Conservation (phyloP, 2,888 invertebrate genomes). For the Luperina testacea region DNA sequence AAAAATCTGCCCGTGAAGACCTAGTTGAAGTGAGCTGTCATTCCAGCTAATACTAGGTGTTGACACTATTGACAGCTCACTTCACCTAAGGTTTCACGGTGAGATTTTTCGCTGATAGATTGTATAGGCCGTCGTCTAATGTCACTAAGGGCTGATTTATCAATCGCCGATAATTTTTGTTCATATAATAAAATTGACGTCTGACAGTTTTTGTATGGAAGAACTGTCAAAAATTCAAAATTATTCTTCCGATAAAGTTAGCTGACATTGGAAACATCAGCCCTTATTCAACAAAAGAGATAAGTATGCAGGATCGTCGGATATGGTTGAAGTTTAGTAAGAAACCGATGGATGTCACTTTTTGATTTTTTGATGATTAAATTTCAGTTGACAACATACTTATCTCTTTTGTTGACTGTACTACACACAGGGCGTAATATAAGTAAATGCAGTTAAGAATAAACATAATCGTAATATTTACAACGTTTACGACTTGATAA, state of each 20-base stretch:
- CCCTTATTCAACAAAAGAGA: too few relatives aligned
- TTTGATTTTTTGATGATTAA: too few relatives aligned
- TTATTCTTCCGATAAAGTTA: too few relatives aligned
- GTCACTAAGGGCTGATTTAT: background rate
- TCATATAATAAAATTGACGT: too few relatives aligned
- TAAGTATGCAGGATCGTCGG: too few relatives aligned
- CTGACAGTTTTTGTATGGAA: too few relatives aligned
- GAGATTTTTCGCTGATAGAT: background rate
- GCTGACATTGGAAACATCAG: too few relatives aligned
- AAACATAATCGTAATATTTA: background rate
- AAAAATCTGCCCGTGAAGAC: background rate
- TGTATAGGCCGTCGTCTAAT: background rate
- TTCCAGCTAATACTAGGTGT: background rate
- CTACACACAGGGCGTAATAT: background rate
- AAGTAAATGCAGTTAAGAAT: background rate
- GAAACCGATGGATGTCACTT: too few relatives aligned
- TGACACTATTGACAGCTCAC: background rate
- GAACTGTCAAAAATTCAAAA: too few relatives aligned
- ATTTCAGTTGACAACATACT: too few relatives aligned
- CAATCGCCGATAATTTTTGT: too few relatives aligned
- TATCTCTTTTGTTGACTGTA: background rate
- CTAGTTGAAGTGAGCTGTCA: background rate
- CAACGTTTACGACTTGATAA: background rate
- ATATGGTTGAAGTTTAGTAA: too few relatives aligned
- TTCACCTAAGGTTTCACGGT: background rate